Evolutionary conservation across 2,888 invertebrate species (phyloP).

Genomic region (Beris morrisii): DNA sequence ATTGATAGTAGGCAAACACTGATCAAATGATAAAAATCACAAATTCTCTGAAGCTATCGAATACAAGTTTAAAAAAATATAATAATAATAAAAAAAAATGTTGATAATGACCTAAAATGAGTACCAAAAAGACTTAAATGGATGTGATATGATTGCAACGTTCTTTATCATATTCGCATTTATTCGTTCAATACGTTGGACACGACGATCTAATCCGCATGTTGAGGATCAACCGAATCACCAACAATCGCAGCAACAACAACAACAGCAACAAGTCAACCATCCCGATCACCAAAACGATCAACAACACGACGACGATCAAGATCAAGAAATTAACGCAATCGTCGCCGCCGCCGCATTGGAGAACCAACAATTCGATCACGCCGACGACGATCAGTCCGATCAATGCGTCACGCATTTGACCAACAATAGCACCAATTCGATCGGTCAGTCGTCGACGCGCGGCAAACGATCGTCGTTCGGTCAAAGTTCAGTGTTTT

Average conservation of each 20-base stretch:
- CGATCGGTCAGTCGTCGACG: slow-evolving; percentile 34
- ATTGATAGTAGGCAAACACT: slow-evolving; percentile 7
- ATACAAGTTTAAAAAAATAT: slow-evolving; percentile 10
- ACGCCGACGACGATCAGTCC: slow-evolving; percentile 12
- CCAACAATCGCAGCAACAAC: slow-evolving; percentile 35
- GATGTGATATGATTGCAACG: slow-evolving; percentile 54
- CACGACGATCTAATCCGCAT: slow-evolving; percentile 36
- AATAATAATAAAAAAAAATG: slow-evolving; percentile 21
- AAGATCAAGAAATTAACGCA: slow-evolving; percentile 1
- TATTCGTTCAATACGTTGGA: slow-evolving; percentile 56
- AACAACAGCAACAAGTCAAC: slow-evolving; percentile 31
- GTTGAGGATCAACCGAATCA: slow-evolving; percentile 40
- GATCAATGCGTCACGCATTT: slow-evolving; percentile 2
- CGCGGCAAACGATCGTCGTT: slow-evolving; percentile 53
- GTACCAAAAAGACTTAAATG: slow-evolving; percentile 28
- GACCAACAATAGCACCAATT: slow-evolving; percentile 15
- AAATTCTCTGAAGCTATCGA: background rate
- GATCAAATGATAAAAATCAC: slow-evolving; percentile 24
- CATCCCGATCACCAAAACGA: slow-evolving; percentile 27
- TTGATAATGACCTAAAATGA: slow-evolving; percentile 35
- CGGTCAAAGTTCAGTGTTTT: slow-evolving; percentile 45
- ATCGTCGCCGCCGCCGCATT: background rate
- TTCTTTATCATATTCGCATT: slow-evolving; percentile 56
- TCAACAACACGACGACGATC: slow-evolving; percentile 4
- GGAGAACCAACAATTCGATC: slow-evolving; percentile 4